These are phyloP conservation scores for Monoplex corrugatus DNA, from an alignment of 2,888 invertebrate genomes.

Conservation along the genomic window DNA sequence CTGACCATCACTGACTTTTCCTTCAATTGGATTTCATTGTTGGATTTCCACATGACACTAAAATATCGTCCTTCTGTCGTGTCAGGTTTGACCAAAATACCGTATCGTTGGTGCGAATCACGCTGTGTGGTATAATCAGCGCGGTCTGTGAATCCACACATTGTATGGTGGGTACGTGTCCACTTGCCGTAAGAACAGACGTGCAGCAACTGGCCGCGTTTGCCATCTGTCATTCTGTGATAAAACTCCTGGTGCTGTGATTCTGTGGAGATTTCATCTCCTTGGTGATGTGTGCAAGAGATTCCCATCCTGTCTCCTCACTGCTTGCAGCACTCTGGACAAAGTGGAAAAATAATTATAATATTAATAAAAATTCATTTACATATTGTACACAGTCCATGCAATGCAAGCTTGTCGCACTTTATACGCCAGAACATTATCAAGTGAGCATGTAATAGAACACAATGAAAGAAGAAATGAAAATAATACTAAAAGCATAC, in stretches of 20 bases:
- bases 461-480: too few relatives aligned
- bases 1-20: slow-evolving; percentile 62
- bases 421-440: background rate
- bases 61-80: slow-evolving; percentile 66
- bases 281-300: slow-evolving; percentile 35
- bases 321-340: background rate
- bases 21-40: slow-evolving; percentile 60
- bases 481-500: too few relatives aligned
- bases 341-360: background rate
- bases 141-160: slow-evolving; percentile 65
- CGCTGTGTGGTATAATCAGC: slow-evolving; percentile 64
- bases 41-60: slow-evolving; percentile 58
- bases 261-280: background rate
- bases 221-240: slow-evolving; percentile 48
- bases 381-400: too few relatives aligned
- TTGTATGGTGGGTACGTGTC: slow-evolving; percentile 58
- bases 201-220: slow-evolving; percentile 57
- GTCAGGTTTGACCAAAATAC: slow-evolving; percentile 68
- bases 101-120: slow-evolving; percentile 61
- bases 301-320: slow-evolving; percentile 34
- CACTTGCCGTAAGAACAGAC: slow-evolving; percentile 66
- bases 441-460: too few relatives aligned
- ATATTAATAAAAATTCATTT: too few relatives aligned
- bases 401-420: too few relatives aligned
- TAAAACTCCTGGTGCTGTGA: slow-evolving; percentile 54